A percentile compares a stretch with the other conserved stretches of the same genome.
Evolutionary conservation across 2,888 invertebrate genomes (phyloP).

Genomic region (Callosobruchus maculatus): DNA sequence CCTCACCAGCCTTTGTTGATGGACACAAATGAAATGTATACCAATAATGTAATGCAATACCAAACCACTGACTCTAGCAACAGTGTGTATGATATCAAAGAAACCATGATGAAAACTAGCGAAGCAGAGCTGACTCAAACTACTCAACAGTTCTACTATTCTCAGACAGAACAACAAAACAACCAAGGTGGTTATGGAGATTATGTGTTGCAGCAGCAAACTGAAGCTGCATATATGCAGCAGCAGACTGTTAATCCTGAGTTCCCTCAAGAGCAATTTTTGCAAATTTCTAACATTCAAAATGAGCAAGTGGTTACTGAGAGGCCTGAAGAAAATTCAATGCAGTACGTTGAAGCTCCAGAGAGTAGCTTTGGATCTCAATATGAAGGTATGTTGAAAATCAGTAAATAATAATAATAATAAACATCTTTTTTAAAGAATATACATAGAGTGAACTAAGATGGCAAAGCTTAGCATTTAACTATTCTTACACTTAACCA

Average conservation of each 20-base stretch:
- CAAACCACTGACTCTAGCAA: background rate
- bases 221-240: background rate
- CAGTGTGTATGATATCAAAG: background rate
- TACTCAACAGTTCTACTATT: background rate
- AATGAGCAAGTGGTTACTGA: background rate
- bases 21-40: background rate
- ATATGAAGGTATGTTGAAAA: slow-evolving; percentile 1
- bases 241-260: background rate
- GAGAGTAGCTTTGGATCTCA: slow-evolving; percentile 7
- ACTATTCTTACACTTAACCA: too few species aligned
- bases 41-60: background rate
- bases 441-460: too few species aligned
- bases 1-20: background rate
- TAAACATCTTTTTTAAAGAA: too few species aligned
- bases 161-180: background rate
- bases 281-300: background rate
- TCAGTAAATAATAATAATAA: too few species aligned
- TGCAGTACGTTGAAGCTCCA: slow-evolving; percentile 1
- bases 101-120: background rate
- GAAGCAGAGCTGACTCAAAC: background rate
- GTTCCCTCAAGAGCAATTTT: background rate
- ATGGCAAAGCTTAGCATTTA: too few species aligned
- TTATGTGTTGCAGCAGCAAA: background rate
- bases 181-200: background rate
- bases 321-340: background rate